A percentile compares a stretch with the other conserved stretches of the same genome.
Evolutionary conservation across 2,888 invertebrate species (phyloP).

Genomic region (Sarcophaga subvicina): DNA sequence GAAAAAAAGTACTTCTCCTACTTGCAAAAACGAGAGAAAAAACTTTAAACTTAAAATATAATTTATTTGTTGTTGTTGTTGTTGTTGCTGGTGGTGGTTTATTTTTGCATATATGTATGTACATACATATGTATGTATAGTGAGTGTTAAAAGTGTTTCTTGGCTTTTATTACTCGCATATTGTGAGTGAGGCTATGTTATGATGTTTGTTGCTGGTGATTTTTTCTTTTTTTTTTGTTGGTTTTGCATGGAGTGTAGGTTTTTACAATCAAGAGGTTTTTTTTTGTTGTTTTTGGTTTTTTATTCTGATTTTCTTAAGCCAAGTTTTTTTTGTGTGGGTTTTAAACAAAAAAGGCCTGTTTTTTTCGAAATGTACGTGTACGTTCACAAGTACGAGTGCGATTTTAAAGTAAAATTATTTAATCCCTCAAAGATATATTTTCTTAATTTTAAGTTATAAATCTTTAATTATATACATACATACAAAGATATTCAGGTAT

Average conservation of each 20-base stretch:
- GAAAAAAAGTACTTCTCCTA: constrained; percentile 26
- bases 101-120: neutral
- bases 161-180: neutral
- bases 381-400: too few relatives aligned
- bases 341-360: neutral
- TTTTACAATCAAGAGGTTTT: neutral
- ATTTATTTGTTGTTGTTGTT: constrained; percentile 23
- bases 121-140: neutral
- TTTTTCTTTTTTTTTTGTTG: too few relatives aligned
- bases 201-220: too few relatives aligned
- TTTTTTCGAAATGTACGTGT: neutral
- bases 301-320: neutral
- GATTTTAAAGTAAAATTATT: neutral
- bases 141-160: neutral
- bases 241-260: neutral
- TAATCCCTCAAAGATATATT: neutral
- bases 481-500: neutral
- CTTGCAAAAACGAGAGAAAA: constrained; percentile 28
- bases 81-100: neutral
- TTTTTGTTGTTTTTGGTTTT: too few relatives aligned
- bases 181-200: neutral
- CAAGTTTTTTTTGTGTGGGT: neutral
- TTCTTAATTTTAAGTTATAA: neutral
- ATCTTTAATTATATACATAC: neutral
- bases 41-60: neutral